phyloP scores from a whole-genome alignment of 1,140 invertebrate species.

The Protaetia brevitarsis region DNA sequence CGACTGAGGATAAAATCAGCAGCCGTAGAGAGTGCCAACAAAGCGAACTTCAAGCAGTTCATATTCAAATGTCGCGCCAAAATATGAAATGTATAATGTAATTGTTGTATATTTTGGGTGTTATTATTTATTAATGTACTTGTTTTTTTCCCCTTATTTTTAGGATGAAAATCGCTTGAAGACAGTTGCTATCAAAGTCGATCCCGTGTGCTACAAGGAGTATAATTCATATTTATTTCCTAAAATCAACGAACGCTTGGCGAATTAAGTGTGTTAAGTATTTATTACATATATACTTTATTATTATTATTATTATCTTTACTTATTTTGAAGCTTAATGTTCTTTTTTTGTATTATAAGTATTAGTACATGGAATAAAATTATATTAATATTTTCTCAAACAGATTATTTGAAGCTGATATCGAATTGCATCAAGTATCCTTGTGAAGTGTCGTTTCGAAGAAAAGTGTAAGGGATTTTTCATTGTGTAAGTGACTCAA shows the following conservation, averaged over 20 bases:
- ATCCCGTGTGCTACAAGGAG: conserved; percentile 72
- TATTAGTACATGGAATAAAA: too few relatives aligned
- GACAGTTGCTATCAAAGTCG: conserved; percentile 63
- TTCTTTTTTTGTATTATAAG: background rate
- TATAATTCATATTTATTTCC: conserved; percentile 64
- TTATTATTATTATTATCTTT: background rate
- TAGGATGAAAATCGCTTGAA: conserved; percentile 84
- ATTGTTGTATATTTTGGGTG: conserved; percentile 30
- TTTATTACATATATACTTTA: background rate
- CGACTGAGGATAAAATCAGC: conserved; percentile 60
- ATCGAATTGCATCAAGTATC: too few relatives aligned
- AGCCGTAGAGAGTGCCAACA: conserved; percentile 63
- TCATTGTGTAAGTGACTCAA: too few relatives aligned
- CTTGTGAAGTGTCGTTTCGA: too few relatives aligned
- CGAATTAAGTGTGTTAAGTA: background rate
- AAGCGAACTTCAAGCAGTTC: conserved; percentile 75
- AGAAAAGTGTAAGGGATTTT: too few relatives aligned
- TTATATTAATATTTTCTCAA: too few relatives aligned
- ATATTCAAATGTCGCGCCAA: conserved; percentile 79
- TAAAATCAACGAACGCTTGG: conserved; percentile 37
- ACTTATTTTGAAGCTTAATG: too few relatives aligned
- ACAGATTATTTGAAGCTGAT: background rate
- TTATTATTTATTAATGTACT: conserved; percentile 25
- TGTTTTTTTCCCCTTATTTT: conserved; percentile 43
- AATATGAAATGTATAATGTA: conserved; percentile 88